Evolutionary conservation across 2,888 invertebrate genomes (phyloP).

Genomic region (Eupeodes luniger): DNA sequence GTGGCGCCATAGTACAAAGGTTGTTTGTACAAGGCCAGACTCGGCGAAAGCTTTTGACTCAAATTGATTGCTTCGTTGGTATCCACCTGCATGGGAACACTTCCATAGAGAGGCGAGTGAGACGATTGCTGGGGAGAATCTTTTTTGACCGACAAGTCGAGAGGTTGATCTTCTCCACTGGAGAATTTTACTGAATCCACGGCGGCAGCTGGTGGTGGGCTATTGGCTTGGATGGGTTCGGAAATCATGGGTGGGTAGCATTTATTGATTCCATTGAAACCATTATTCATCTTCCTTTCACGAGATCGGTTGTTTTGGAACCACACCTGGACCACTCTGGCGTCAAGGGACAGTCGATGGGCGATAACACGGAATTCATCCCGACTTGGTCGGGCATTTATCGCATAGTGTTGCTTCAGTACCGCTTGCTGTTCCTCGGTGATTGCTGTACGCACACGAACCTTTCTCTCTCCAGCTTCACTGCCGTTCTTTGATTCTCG

Average conservation of each 20-base stretch:
- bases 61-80: conserved; percentile 90
- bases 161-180: conserved; percentile 89
- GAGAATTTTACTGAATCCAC: conserved; percentile 51
- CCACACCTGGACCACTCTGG: conserved; percentile 96
- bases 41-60: conserved; percentile 88
- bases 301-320: conserved; percentile 97
- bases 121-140: conserved; percentile 83
- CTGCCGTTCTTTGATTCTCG: conserved; percentile 85
- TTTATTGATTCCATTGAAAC: conserved; percentile 61
- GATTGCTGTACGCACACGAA: conserved; percentile 96
- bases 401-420: conserved; percentile 94
- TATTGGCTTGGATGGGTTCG: conserved; percentile 75
- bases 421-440: conserved; percentile 96
- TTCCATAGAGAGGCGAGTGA: conserved; percentile 86
- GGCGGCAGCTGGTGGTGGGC: conserved; percentile 43
- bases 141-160: conserved; percentile 95
- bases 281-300: conserved; percentile 87
- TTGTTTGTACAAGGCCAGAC: conserved; percentile 80
- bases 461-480: conserved; percentile 90
- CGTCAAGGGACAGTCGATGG: conserved; percentile 89
- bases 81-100: conserved; percentile 86
- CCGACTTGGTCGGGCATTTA: conserved; percentile 96
- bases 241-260: conserved; percentile 80
- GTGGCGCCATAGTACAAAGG: conserved; percentile 79
- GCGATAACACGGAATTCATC: conserved; percentile 97